phyloP scores from a whole-genome alignment of 2,888 invertebrate species.

The Heteromurus nitidus region DNA sequence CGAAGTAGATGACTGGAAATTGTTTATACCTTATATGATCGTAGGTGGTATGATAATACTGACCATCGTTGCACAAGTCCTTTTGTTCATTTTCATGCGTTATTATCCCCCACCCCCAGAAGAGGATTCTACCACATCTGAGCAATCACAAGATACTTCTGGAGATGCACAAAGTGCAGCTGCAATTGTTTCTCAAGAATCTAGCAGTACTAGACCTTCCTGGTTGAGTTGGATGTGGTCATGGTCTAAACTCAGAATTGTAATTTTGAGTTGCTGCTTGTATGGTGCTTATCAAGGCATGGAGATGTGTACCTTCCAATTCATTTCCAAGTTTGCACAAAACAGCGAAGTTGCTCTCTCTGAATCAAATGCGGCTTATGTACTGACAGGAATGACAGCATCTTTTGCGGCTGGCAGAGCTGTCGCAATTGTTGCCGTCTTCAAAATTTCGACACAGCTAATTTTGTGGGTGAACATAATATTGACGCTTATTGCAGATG shows the following conservation, averaged over 20 bases:
- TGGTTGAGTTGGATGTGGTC: constrained; percentile 29
- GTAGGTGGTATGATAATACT: constrained; percentile 16
- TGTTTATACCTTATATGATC: constrained; percentile 55
- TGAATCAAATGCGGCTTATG: constrained; percentile 55
- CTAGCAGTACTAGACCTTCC: neutral
- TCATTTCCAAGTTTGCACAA: constrained; percentile 69
- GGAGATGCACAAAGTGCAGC: neutral
- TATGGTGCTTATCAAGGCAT: constrained; percentile 67
- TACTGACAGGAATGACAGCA: constrained; percentile 64
- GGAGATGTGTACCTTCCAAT: constrained; percentile 69
- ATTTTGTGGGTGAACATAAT: constrained; percentile 58
- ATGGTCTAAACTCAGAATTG: constrained; percentile 28
- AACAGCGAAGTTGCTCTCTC: constrained; percentile 61
- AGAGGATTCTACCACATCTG: neutral
- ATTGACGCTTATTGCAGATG: constrained; percentile 32
- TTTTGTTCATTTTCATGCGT: constrained; percentile 52
- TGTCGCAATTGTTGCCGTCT: constrained; percentile 61
- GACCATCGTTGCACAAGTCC: constrained; percentile 13
- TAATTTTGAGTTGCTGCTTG: constrained; percentile 35
- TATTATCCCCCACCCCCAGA: constrained; percentile 55
- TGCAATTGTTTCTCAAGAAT: neutral
- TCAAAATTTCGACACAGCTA: constrained; percentile 43
- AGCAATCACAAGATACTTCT: neutral
- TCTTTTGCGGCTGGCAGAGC: constrained; percentile 65
- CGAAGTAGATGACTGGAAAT: constrained; percentile 16